phyloP scores from a whole-genome alignment of 2,888 invertebrate species.

The Craniophora ligustri region DNA sequence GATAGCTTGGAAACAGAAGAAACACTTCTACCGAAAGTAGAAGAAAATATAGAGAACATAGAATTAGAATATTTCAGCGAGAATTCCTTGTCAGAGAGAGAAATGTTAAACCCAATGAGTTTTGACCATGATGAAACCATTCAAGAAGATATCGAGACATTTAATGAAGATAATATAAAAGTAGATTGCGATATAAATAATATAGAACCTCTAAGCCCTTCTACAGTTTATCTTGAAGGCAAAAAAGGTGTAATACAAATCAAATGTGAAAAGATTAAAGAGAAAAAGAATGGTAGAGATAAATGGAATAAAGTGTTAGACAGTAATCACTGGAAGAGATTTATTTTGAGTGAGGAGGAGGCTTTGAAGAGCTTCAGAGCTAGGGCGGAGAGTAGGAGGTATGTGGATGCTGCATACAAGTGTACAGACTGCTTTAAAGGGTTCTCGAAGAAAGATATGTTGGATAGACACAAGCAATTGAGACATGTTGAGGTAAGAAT shows the following conservation, averaged over 20 bases:
- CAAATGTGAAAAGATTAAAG: slow-evolving; percentile 47
- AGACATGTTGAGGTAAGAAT: slow-evolving; percentile 73
- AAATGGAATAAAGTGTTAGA: slow-evolving; percentile 34
- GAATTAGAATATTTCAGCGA: slow-evolving; percentile 40
- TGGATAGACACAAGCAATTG: slow-evolving; percentile 69
- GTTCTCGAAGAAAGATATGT: slow-evolving; percentile 77
- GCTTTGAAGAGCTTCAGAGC: slow-evolving; percentile 71
- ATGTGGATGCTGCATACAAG: slow-evolving; percentile 69
- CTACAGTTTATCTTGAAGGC: slow-evolving; percentile 53
- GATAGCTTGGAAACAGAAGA: slow-evolving; percentile 33
- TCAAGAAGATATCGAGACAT: slow-evolving; percentile 7
- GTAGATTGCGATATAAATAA: slow-evolving; percentile 22
- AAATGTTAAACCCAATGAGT: slow-evolving; percentile 11
- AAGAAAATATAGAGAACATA: slow-evolving; percentile 32
- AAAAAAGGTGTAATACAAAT: slow-evolving; percentile 49
- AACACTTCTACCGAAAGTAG: slow-evolving; percentile 33
- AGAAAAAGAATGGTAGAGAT: slow-evolving; percentile 22
- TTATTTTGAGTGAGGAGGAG: slow-evolving; percentile 73
- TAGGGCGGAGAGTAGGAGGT: slow-evolving; percentile 66
- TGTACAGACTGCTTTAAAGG: slow-evolving; percentile 77
- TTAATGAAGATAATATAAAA: slow-evolving; percentile 30
- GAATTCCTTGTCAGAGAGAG: slow-evolving; percentile 22
- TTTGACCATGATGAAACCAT: slow-evolving; percentile 23
- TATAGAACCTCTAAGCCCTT: slow-evolving; percentile 44
- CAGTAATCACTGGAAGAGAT: slow-evolving; percentile 71